phyloP scores from a whole-genome alignment of 2,888 invertebrate genomes.

The Tricholauxania praeusta region DNA sequence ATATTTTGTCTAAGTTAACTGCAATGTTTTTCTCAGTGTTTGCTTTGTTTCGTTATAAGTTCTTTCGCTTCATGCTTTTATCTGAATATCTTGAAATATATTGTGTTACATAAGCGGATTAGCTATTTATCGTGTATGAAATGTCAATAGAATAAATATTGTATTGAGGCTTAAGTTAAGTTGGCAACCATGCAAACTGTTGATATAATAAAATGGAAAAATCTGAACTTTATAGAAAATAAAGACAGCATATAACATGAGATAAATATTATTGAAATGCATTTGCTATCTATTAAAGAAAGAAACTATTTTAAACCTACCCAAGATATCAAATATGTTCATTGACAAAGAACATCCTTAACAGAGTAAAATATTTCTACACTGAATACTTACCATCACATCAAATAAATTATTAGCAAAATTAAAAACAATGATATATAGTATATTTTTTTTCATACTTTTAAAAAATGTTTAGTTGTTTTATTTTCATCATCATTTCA shows the following conservation, averaged over 20 bases:
- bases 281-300: too few species aligned
- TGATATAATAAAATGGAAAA: background rate
- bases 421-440: too few species aligned
- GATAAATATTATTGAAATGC: too few species aligned
- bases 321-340: too few species aligned
- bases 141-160: slow-evolving; percentile 16
- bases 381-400: too few species aligned
- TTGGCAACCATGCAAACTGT: background rate
- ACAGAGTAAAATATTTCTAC: too few species aligned
- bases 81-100: background rate
- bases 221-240: background rate
- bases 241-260: background rate
- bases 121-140: slow-evolving; percentile 11
- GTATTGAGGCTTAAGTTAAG: background rate
- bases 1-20: too few species aligned
- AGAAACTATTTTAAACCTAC: too few species aligned
- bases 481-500: slow-evolving; percentile 16
- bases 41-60: background rate
- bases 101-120: slow-evolving; percentile 13
- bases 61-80: background rate
- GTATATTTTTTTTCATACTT: background rate
- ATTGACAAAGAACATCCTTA: too few species aligned
- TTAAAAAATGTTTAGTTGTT: slow-evolving; percentile 32
- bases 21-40: too few species aligned
- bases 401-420: too few species aligned